Evolutionary conservation across 2,888 invertebrate species (phyloP).

Genomic region (Andrena trimmerana): DNA sequence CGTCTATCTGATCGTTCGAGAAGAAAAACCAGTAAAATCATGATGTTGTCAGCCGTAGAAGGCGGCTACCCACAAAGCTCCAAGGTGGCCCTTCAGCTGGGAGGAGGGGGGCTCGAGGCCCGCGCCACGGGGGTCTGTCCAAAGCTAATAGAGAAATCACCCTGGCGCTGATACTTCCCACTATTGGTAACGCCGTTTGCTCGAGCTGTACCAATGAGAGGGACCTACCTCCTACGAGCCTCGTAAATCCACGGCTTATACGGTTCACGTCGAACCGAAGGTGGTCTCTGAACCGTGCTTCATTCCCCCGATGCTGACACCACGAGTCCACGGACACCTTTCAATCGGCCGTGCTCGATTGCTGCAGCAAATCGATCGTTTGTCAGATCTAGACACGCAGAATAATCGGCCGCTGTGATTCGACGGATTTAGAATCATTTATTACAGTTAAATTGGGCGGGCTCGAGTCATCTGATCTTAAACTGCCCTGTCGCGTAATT

Average conservation of each 20-base stretch:
- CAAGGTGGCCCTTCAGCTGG: conserved; percentile 72
- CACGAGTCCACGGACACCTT: conserved; percentile 16
- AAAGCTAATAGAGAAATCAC: conserved; percentile 82
- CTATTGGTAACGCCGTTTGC: conserved; percentile 74
- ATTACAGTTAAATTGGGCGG: conserved; percentile 16
- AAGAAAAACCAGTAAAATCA: conserved; percentile 77
- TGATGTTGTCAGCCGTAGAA: conserved; percentile 70
- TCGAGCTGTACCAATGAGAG: conserved; percentile 67
- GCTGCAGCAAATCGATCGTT: conserved; percentile 47
- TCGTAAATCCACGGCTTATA: conserved; percentile 80
- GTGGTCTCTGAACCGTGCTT: conserved; percentile 33
- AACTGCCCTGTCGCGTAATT: neutral
- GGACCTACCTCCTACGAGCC: conserved; percentile 70
- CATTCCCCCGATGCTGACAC: conserved; percentile 9
- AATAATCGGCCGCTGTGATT: conserved; percentile 41
- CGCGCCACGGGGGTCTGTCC: conserved; percentile 76
- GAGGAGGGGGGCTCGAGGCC: conserved; percentile 59
- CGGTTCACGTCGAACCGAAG: conserved; percentile 54
- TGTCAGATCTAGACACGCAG: conserved; percentile 38
- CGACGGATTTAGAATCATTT: conserved; percentile 23
- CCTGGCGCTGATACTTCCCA: conserved; percentile 77
- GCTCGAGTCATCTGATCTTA: neutral
- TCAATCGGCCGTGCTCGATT: conserved; percentile 19
- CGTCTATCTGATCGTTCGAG: conserved; percentile 66
- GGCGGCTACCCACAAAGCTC: conserved; percentile 78